Conservation (phyloP, 1,140 invertebrate species). For the Drosophila busckii region DNA sequence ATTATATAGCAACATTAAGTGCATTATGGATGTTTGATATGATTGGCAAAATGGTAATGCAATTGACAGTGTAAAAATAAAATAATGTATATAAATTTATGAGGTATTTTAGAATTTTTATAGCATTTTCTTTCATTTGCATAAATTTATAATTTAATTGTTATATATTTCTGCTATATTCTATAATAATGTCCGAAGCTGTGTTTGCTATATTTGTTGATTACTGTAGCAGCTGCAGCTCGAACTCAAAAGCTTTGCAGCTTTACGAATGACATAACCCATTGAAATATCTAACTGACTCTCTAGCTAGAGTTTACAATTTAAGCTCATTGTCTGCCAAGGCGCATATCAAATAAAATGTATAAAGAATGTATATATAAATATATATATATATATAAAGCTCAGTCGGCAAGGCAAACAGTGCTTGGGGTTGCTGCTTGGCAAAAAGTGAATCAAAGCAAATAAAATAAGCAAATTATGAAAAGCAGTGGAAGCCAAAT, state of each 20-base stretch:
- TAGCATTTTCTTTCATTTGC: too few relatives aligned
- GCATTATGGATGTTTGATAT: too few relatives aligned
- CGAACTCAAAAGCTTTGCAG: slow-evolving; percentile 22
- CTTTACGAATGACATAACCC: slow-evolving; percentile 41
- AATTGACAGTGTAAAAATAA: too few relatives aligned
- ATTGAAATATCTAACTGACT: slow-evolving; percentile 21
- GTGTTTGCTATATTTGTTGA: too few relatives aligned
- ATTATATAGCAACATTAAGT: too few relatives aligned
- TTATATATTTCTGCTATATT: too few relatives aligned
- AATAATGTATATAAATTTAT: too few relatives aligned
- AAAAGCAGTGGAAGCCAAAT: slow-evolving; percentile 28
- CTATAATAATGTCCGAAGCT: too few relatives aligned
- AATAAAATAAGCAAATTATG: slow-evolving; percentile 66
- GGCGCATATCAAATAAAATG: slow-evolving; percentile 18
- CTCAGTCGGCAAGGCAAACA: not conserved
- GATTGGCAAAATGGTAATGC: too few relatives aligned
- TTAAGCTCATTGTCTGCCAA: slow-evolving; percentile 44
- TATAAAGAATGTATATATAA: slow-evolving; percentile 6
- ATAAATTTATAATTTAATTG: too few relatives aligned
- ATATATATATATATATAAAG: not conserved
- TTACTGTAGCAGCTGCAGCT: too few relatives aligned
- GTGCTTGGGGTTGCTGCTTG: slow-evolving; percentile 3
- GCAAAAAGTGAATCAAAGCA: slow-evolving; percentile 42
- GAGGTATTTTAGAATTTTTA: too few relatives aligned
- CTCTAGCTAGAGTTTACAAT: slow-evolving; percentile 27